Percentiles rank a stretch among this genome's conserved stretches.
phyloP scores from a whole-genome alignment of 2,888 invertebrate species.

The Polydrusus tereticollis region DNA sequence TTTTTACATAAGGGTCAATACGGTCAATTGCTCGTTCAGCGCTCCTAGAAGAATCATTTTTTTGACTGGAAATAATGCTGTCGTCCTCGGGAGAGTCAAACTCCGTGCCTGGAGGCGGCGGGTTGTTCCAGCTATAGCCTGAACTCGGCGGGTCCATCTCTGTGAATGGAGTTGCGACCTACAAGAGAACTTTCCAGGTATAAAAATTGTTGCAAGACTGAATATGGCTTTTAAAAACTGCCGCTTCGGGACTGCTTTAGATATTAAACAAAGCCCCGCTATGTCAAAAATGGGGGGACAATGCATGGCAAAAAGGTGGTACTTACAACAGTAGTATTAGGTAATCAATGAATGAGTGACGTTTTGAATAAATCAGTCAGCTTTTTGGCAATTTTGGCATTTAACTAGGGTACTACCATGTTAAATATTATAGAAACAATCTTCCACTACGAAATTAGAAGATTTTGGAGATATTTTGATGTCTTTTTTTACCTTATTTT shows the following conservation, averaged over 20 bases:
- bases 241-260: constrained; percentile 35
- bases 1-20: constrained; percentile 62
- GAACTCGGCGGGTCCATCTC: constrained; percentile 60
- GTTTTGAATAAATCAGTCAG: constrained; percentile 13
- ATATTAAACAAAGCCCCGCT: constrained; percentile 28
- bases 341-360: constrained; percentile 55
- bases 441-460: neutral
- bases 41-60: constrained; percentile 32
- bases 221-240: constrained; percentile 31
- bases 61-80: constrained; percentile 43
- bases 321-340: constrained; percentile 57
- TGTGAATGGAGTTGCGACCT: constrained; percentile 62
- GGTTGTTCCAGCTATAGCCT: constrained; percentile 60
- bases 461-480: constrained; percentile 1
- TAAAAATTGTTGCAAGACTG: constrained; percentile 53
- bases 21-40: constrained; percentile 55
- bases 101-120: constrained; percentile 66
- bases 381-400: constrained; percentile 35
- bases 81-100: constrained; percentile 53
- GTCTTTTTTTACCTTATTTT: constrained; percentile 37
- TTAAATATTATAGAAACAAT: neutral
- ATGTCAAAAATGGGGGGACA: constrained; percentile 43
- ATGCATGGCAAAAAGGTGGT: constrained; percentile 40
- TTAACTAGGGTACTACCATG: neutral
- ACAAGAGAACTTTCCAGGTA: constrained; percentile 69